phyloP scores from a whole-genome alignment of 2,888 invertebrate genomes.

The Ypsolopha sequella region DNA sequence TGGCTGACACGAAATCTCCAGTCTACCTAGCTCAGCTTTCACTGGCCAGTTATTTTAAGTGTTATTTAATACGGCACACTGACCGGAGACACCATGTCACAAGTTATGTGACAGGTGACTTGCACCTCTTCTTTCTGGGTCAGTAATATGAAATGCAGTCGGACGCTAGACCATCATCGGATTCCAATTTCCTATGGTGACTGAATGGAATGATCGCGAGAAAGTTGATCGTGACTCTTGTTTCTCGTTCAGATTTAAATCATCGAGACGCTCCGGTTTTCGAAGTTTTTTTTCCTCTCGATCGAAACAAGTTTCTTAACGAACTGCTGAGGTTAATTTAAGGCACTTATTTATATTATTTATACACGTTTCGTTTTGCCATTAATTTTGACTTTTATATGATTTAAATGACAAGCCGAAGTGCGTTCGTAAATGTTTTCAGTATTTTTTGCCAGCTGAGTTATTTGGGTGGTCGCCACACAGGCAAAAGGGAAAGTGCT shows the following conservation, averaged over 20 bases:
- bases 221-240: constrained; percentile 46
- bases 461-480: constrained; percentile 11
- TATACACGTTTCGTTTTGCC: neutral
- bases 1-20: neutral
- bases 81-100: constrained; percentile 29
- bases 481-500: constrained; percentile 6
- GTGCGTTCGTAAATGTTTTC: neutral
- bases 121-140: constrained; percentile 14
- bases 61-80: constrained; percentile 52
- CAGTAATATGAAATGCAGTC: constrained; percentile 17
- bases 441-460: constrained; percentile 4
- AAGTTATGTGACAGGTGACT: constrained; percentile 21
- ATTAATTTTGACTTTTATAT: constrained; percentile 6
- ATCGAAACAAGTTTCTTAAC: constrained; percentile 20
- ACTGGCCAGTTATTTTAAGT: constrained; percentile 41
- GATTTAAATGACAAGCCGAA: constrained; percentile 5
- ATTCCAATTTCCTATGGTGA: constrained; percentile 29
- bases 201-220: constrained; percentile 30
- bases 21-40: constrained; percentile 29
- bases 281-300: constrained; percentile 22
- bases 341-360: constrained; percentile 3
- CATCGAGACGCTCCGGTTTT: constrained; percentile 29
- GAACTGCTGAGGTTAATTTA: constrained; percentile 3
- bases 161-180: constrained; percentile 8
- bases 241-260: constrained; percentile 34